These are phyloP conservation scores for Hoplostethus atlanticus DNA, from an alignment of 2,797 vertebrate genomes.

Conservation along the genomic window DNA sequence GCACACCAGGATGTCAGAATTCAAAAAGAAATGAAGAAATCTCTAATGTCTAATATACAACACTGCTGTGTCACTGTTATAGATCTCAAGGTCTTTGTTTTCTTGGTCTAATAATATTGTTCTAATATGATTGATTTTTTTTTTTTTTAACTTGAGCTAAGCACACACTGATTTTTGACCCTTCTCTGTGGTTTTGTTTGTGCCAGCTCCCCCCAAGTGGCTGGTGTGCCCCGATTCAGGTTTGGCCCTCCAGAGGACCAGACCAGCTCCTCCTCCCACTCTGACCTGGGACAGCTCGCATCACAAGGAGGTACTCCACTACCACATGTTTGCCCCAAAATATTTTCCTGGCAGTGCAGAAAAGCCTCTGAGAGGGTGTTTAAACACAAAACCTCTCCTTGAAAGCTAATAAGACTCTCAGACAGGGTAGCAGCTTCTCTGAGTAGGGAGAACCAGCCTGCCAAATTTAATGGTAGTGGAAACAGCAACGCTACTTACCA, in stretches of 20 bases:
- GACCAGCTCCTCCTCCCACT: slow-evolving; percentile 90
- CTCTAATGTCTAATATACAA: too few relatives aligned
- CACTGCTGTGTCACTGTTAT: background rate
- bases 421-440: background rate
- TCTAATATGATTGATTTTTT: too few relatives aligned
- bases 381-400: too few relatives aligned
- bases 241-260: slow-evolving; percentile 94
- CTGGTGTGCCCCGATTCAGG: slow-evolving; percentile 92
- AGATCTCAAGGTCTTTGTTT: too few relatives aligned
- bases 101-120: too few relatives aligned
- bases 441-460: background rate
- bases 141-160: too few relatives aligned
- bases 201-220: slow-evolving; percentile 93
- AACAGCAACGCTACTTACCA: background rate
- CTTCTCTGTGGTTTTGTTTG: slow-evolving; percentile 12
- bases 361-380: background rate
- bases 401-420: too few relatives aligned
- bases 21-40: too few relatives aligned
- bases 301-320: slow-evolving; percentile 92
- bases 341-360: background rate
- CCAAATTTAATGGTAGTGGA: background rate
- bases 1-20: background rate
- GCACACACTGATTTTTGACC: background rate
- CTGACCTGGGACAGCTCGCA: slow-evolving; percentile 94
- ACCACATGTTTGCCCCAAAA: background rate